These are phyloP conservation scores for Monoplex corrugatus DNA, from an alignment of 2,888 invertebrate genomes.

Conservation along the genomic window DNA sequence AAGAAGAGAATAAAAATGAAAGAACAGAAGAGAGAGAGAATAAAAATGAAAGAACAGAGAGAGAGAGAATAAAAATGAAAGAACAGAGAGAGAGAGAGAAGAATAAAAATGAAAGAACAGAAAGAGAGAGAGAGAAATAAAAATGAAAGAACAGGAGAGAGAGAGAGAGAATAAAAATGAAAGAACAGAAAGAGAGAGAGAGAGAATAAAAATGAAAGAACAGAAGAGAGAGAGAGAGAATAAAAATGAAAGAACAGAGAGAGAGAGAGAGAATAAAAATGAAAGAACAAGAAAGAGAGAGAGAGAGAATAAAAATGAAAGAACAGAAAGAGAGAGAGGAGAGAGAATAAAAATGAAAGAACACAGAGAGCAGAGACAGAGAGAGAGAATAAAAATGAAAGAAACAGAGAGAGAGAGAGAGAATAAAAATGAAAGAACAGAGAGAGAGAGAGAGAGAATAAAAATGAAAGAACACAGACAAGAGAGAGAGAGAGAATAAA, in stretches of 20 bases:
- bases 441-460: background rate
- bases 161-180: background rate
- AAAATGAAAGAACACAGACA: background rate
- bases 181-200: background rate
- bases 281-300: background rate
- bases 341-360: no score
- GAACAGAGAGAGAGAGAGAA: background rate
- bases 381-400: background rate
- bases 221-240: background rate
- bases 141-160: no score
- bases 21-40: background rate
- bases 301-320: background rate
- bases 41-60: background rate
- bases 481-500: background rate
- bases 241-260: background rate
- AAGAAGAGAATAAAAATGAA: background rate
- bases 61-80: no score
- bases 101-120: no score
- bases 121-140: background rate
- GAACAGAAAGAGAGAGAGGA: background rate
- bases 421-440: background rate
- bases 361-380: background rate
- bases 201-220: background rate
- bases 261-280: background rate
- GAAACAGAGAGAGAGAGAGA: background rate